Conservation (phyloP, 2,888 invertebrate species). For the Drosophila cracens region DNA sequence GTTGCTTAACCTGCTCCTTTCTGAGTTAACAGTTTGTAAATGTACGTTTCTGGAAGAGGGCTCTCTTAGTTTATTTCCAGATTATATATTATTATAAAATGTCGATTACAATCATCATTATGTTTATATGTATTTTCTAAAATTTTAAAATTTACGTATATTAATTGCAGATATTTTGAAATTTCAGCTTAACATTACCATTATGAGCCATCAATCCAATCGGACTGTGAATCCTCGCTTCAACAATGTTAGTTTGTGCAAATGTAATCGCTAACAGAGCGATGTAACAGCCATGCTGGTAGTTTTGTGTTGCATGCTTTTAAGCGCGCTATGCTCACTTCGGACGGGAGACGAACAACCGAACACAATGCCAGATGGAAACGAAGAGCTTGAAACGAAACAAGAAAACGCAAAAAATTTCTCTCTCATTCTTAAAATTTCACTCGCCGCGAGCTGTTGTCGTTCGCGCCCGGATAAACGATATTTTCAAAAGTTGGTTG, state of each 20-base stretch:
- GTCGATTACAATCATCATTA: neutral
- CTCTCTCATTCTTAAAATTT: slow-evolving; percentile 64
- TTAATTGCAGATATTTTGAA: neutral
- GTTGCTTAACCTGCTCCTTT: neutral
- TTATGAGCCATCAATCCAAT: slow-evolving; percentile 4
- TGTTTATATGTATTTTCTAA: neutral
- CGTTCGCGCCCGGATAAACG: slow-evolving; percentile 67
- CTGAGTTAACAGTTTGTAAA: slow-evolving; percentile 7
- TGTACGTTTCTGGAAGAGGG: neutral
- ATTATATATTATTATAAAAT: neutral
- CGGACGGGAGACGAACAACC: slow-evolving; percentile 40
- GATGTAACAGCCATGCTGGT: slow-evolving; percentile 26
- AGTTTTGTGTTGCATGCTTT: slow-evolving; percentile 42
- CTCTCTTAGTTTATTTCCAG: neutral
- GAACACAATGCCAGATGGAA: slow-evolving; percentile 38
- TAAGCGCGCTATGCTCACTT: slow-evolving; percentile 32
- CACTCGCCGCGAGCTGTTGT: slow-evolving; percentile 66
- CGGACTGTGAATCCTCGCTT: neutral
- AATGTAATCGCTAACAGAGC: slow-evolving; percentile 25
- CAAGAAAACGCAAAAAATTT: slow-evolving; percentile 57
- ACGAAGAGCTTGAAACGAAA: slow-evolving; percentile 54
- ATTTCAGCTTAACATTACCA: neutral
- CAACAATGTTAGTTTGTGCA: neutral
- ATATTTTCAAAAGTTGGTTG: slow-evolving; percentile 50
- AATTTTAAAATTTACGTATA: no score